Conservation (phyloP, 2,797 vertebrate genomes). For the Coilia nasus region DNA sequence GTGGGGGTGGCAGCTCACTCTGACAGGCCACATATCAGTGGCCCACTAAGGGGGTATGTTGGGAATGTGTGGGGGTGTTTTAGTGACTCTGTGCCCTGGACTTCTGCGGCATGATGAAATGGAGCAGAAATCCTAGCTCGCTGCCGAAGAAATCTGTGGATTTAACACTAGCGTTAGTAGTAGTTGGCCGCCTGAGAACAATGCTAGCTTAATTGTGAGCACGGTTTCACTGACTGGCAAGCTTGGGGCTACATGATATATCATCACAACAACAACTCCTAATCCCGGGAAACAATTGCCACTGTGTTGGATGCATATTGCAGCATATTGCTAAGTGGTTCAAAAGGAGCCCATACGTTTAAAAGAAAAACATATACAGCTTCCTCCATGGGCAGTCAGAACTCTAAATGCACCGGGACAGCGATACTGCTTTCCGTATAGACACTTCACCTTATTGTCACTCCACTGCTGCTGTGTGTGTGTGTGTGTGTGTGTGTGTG, state of each 20-base stretch:
- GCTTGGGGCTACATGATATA: neutral
- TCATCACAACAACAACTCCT: neutral
- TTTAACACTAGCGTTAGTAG: neutral
- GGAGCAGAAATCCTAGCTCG: slow-evolving; percentile 9
- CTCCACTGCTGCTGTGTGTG: too few species aligned
- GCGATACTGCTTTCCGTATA: too few species aligned
- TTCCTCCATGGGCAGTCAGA: too few species aligned
- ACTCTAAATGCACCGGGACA: too few species aligned
- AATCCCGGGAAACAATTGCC: too few species aligned
- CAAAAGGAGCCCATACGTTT: too few species aligned
- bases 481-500: too few species aligned
- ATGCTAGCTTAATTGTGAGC: neutral
- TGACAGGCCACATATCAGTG: slow-evolving; percentile 3
- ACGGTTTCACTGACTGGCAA: neutral
- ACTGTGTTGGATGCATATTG: too few species aligned
- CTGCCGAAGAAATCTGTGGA: neutral
- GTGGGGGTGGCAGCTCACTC: neutral
- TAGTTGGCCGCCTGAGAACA: neutral
- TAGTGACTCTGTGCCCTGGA: neutral
- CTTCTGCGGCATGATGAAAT: neutral
- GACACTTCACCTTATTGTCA: too few species aligned
- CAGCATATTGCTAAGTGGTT: too few species aligned
- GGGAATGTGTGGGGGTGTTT: neutral
- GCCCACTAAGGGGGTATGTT: neutral
- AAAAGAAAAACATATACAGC: too few species aligned